These are phyloP conservation scores for Rhyacophila brunnea DNA, from an alignment of 1,140 invertebrate genomes.

Conservation along the genomic window DNA sequence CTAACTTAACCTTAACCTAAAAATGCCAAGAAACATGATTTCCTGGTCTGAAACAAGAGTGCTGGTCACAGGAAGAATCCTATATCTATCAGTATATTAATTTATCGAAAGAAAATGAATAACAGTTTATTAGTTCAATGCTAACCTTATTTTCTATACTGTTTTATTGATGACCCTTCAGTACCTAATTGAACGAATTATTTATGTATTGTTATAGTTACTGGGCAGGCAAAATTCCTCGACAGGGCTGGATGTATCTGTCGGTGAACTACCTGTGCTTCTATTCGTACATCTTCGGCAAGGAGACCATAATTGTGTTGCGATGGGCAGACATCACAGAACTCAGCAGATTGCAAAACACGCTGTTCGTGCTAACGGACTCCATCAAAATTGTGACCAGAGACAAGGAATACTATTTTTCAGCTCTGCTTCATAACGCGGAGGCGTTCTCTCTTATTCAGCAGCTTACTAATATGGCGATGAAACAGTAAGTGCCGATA, in stretches of 20 bases:
- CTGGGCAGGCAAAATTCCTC: constrained; percentile 87
- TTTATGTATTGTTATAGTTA: constrained; percentile 65
- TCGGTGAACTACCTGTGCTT: constrained; percentile 96
- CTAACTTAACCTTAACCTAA: no score
- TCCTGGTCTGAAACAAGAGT: no score
- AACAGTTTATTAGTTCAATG: background rate
- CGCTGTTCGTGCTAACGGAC: constrained; percentile 73
- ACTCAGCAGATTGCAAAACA: constrained; percentile 71
- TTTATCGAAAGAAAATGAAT: background rate
- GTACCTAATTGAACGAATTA: background rate
- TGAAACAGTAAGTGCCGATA: constrained; percentile 86
- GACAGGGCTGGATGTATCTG: constrained; percentile 95
- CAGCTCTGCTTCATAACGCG: constrained; percentile 83
- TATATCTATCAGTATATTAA: no score
- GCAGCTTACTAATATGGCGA: constrained; percentile 94
- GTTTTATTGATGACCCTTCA: no score
- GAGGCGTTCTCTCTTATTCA: constrained; percentile 92
- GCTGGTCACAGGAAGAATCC: no score
- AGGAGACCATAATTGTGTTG: constrained; percentile 84
- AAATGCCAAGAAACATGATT: no score
- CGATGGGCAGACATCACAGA: constrained; percentile 79
- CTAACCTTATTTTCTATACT: no score
- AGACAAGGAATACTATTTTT: constrained; percentile 82
- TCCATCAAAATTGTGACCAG: constrained; percentile 83
- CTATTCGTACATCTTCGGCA: constrained; percentile 91